Evolutionary conservation across 2,113 vertebrate species (phyloP).

Genomic region (Beaufortia kweichowensis): DNA sequence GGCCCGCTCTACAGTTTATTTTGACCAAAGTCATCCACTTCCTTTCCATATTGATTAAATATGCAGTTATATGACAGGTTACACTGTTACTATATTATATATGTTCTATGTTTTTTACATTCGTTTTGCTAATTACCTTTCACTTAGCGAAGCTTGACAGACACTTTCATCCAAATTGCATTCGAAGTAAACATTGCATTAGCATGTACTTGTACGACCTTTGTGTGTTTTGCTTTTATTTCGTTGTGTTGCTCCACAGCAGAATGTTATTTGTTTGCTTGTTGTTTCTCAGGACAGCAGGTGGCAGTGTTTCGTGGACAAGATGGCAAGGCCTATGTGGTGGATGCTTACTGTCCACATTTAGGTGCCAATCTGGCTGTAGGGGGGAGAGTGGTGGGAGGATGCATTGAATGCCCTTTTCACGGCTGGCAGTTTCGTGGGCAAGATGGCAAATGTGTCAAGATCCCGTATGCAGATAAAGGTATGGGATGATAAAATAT

Average conservation of each 20-base stretch:
- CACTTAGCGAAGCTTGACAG: too few species aligned
- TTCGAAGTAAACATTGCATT: too few species aligned
- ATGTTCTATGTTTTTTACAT: too few species aligned
- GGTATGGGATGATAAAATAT: slow-evolving; percentile 56
- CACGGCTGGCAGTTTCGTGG: slow-evolving; percentile 82
- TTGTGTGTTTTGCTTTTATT: too few species aligned
- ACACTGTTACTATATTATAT: too few species aligned
- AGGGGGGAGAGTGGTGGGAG: slow-evolving; percentile 74
- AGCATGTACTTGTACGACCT: too few species aligned
- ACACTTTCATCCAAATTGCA: too few species aligned
- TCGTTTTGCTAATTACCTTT: too few species aligned
- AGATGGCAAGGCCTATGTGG: slow-evolving; percentile 69
- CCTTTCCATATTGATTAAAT: background rate
- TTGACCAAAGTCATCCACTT: too few species aligned
- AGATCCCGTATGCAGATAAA: slow-evolving; percentile 75
- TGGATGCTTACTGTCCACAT: slow-evolving; percentile 81
- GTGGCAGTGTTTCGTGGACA: slow-evolving; percentile 68
- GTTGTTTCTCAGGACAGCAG: slow-evolving; percentile 68
- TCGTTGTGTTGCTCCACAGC: too few species aligned
- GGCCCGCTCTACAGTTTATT: too few species aligned
- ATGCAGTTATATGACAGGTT: too few species aligned
- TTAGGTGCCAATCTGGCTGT: slow-evolving; percentile 77
- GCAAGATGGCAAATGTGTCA: slow-evolving; percentile 74
- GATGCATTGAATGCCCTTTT: slow-evolving; percentile 80
- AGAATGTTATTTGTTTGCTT: background rate